Evolutionary conservation across 2,113 vertebrate genomes (phyloP), one percentile per base, ranked within the genome.

Genomic region (Oreocharis arfaki): DNA sequence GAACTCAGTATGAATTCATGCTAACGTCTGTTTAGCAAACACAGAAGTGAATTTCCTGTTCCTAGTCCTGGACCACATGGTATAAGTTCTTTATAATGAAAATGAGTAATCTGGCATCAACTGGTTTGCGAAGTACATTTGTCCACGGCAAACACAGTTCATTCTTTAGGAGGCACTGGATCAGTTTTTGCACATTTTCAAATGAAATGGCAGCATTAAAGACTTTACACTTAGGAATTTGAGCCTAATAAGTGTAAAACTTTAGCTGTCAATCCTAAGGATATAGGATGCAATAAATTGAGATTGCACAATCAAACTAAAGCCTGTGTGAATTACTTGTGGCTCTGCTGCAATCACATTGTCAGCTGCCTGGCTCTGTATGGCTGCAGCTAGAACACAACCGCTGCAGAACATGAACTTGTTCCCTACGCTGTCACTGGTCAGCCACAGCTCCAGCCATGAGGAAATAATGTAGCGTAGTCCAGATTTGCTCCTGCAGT

Each of bases 211-310:
- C 88, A 80, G 55, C 65, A 57, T 50, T 35, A 67, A 89, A 87
- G 70, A 18, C 26, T 81, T 61, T 46, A 60, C 52, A 42, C 41
- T 44, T 91, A 65, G 0, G 0, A 71, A 60, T 68, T 50, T 83
- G 37, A 85, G 41, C 42, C 46, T 39, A 50, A 0, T 55, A 81
- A 75, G 69, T 91, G 82, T 47, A 80, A 92, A 92, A 86, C 24
- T 42, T 85, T 14, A 86, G 35, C 69, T 94, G 35, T 84, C 52
- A 23, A 86, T 65, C 70, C 16, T 26, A 90, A 86, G 35, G 44
- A 74, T 57, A 27, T 1, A 69, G 28, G 79, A 88, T 47, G 47
- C 21, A 95, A 97, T 96, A 97, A 97, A 97, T 21, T 77, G 39
- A 92, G 87, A 93, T 47, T 95, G 39, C 17, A 81, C 20, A 84